phyloP scores from a whole-genome alignment of 2,797 vertebrate genomes.

The Moxostoma hubbsi region DNA sequence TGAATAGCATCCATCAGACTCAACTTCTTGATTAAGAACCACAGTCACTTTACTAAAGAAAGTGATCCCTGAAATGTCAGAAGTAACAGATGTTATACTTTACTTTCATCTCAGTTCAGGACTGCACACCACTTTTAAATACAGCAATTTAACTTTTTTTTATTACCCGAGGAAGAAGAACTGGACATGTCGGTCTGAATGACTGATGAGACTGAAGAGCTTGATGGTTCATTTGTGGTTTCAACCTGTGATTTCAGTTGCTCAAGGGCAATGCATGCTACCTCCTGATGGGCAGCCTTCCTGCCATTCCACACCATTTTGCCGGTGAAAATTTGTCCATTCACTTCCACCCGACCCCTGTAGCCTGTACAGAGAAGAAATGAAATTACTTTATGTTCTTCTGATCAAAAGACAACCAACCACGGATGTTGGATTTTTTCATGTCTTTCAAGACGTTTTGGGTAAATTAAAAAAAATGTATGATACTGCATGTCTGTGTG shows the following conservation, averaged over 20 bases:
- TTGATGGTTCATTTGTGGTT: constrained; percentile 29
- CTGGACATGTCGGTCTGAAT: not conserved
- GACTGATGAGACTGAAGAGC: not conserved
- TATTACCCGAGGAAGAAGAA: constrained; percentile 36
- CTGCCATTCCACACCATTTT: constrained; percentile 17
- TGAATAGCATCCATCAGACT: constrained; percentile 1
- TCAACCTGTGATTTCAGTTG: constrained; percentile 8
- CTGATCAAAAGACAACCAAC: too few species aligned
- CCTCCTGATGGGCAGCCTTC: constrained; percentile 61
- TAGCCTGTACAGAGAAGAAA: constrained; percentile 51
- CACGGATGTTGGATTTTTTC: too few species aligned
- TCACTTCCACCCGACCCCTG: constrained; percentile 53
- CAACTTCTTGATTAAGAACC: constrained; percentile 38
- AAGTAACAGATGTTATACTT: not conserved
- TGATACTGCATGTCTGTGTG: too few species aligned
- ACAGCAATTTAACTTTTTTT: not conserved
- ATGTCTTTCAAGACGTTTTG: too few species aligned
- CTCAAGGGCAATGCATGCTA: constrained; percentile 51
- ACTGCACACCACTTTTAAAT: not conserved
- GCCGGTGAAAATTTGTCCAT: constrained; percentile 49
- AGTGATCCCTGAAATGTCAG: constrained; percentile 38
- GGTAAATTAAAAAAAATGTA: too few species aligned
- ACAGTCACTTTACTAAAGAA: constrained; percentile 59
- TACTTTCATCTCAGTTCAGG: not conserved
- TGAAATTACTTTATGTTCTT: not conserved